Evolutionary conservation across 2,888 invertebrate species (phyloP), one percentile per base, ranked within the genome.

Genomic region (Diplolepis rosae): DNA sequence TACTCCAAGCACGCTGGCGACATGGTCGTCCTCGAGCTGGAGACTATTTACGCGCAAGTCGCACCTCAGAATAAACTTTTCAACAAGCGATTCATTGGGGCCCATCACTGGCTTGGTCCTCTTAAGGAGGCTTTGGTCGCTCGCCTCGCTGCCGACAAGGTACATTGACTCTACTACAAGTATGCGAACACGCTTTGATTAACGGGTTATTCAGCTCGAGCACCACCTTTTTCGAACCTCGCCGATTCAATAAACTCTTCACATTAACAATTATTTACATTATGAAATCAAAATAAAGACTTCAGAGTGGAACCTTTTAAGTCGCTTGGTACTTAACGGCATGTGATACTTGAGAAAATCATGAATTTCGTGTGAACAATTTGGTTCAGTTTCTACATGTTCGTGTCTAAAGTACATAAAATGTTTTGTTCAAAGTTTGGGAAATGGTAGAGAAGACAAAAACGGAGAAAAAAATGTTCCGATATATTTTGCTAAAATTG

Each of bases 31-130:
- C 92, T 95, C 89, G 92, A 93, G 81, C 90, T 95, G 88, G 95
- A 95, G 89, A 92, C 93, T 76, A 92, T 93, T 76, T 95, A 95
- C 90, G 93, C 95, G 85, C 95, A 95, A 89, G 93, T 94, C 82
- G 93, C 94, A 84, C 93, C 95, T 85, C 95, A 95, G 83, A 92
- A 96, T 89, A 96, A 96, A 93, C 94, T 96, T 92, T 92, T 96
- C 90, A 95, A 95, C 86, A 96, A 96, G 91, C 92, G 96, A 86
- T 96, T 95, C 90, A 95, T 96, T 89, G 95, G 95, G 91, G 92
- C 96, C 89, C 96, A 96, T 90, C 95, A 95, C 90, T 96, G 95
- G 95, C 91, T 96, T 87, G 94, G 95, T 87, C 96, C 96, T 80
- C 92, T 90, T 69, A 90, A 90, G 84, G 90, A 90, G 82, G 89